These are phyloP conservation scores for Catharus minimus DNA, from an alignment of 2,113 vertebrate genomes.

Conservation along the genomic window DNA sequence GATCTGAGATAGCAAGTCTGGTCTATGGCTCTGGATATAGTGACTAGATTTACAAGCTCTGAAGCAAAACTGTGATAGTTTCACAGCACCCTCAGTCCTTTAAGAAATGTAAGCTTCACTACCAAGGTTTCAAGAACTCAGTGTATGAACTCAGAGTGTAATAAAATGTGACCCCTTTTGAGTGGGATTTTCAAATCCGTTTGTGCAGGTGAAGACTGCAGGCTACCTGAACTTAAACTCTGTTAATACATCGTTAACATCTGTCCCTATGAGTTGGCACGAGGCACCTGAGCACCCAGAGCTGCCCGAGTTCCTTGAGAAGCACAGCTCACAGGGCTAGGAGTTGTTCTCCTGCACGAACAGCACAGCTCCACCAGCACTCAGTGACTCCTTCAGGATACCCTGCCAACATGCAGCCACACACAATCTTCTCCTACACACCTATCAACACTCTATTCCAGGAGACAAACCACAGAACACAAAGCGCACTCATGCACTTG, in stretches of 20 bases:
- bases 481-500: background rate
- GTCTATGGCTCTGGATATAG: background rate
- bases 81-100: background rate
- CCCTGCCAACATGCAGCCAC: fast-evolving
- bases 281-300: background rate
- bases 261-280: too few relatives aligned
- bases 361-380: background rate
- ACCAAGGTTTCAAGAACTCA: background rate
- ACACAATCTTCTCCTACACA: background rate
- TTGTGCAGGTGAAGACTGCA: background rate
- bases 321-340: background rate
- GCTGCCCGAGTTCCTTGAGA: background rate
- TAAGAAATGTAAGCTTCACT: background rate
- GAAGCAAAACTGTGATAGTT: fast-evolving
- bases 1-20: background rate
- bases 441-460: fast-evolving
- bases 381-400: fast-evolving
- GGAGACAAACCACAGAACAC: background rate
- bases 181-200: background rate
- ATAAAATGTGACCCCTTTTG: background rate
- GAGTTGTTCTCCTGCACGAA: background rate
- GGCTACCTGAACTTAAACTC: background rate
- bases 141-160: fast-evolving
- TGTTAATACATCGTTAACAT: background rate
- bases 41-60: background rate